Base-by-base conservation (phyloP, 2,113 vertebrate species). In the Neolamprologus longior region DNA sequence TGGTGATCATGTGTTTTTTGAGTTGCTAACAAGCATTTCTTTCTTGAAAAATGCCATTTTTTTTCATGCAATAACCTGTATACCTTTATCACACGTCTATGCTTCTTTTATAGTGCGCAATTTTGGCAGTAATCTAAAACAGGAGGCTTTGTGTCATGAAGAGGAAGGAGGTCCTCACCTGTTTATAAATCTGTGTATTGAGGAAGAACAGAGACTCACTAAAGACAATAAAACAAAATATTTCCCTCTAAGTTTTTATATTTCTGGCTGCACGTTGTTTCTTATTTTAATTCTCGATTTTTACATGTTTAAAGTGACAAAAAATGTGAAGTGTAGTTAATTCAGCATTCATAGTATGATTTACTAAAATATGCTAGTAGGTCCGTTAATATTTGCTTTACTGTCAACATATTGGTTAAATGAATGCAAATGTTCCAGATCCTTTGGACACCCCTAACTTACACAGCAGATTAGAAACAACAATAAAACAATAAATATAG, bases 1-100 rank as follows among this genome's bases (percentile, higher is more conserved):
- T 68, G 7, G 33, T 1, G 0, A 4, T 68, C 19, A 13, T 68
- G 11, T 40, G 10, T 37, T 40, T 37, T 68, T 68, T 0, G 33
- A 37, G 61, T n/a, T 61, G 2, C 6, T 66, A n/a, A n/a, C n/a
- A n/a, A n/a, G n/a, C n/a, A 63, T 63, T 61, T 61, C 13, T 35
- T 37, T 37, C 10, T 9, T 58, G 55, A 58, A 37, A 68, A 68
- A 68, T 68, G 3, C 33, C 0, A 0, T 5, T 68, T 68, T 52
- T 52, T 52, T 52, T n/a, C 8, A 52, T 53, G 50, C 63, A 68
- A 14, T 1, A 68, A 37, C 61, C 1, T 66, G 17, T 37, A 7
- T 37, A 1, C 19, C 3, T 66, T n/a, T 66, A 12, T n/a, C 61
- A 2, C 33, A 37, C 6, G 1, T 66, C 9, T 35, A n/a, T n/a